Evolutionary conservation across 2,888 invertebrate species (phyloP), one percentile per base, ranked within the genome.

Genomic region (Malthinus seriepunctatus): DNA sequence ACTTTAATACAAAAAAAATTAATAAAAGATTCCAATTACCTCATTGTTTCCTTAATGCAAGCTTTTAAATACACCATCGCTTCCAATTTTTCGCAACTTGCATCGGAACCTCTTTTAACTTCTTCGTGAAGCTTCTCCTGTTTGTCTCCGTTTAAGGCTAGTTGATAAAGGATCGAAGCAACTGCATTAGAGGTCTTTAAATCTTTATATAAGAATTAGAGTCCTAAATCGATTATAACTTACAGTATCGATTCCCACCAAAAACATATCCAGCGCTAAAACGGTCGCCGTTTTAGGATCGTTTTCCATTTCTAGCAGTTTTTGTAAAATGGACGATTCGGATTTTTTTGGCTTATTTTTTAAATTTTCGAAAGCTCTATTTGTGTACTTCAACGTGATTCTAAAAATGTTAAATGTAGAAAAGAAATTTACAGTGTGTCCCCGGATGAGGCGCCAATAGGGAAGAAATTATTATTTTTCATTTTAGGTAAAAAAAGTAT

Each of bases 161-260:
- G 72, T 69, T 90, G 89, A 70, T 90, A 91, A 1, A 91, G 73
- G 35, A 86, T 86, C 6, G 89, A 89, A 2, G 89, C 88, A 0
- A 89, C 86, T 0, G 89, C 86, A 64, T 88, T 89, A n/a, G 90
- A 89, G 1, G 90, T 90, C 90, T 90, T 75, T 32, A 79, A 60
- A n/a, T n/a, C n/a, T n/a, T n/a, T n/a, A n/a, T 23, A 23, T 23
- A 23, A 23, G 23, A 3, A 23, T 2, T 23, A 23, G 3, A 2
- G 5, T 3, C 23, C 23, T 5, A 23, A 23, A 23, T 23, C 14
- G 10, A 11, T 10, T 37, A 10, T 3, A 6, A 39, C 79, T 73
- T 73, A 88, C 91, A 69, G 91, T 91, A 67, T 89, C 90, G 42
- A 91, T 86, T n/a, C 91, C 91, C 32, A 91, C 91, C 7, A 89